A percentile compares a stretch with the other conserved stretches of the same genome.
Conservation (phyloP, 2,797 vertebrate species). For the Clarias platycephalus region DNA sequence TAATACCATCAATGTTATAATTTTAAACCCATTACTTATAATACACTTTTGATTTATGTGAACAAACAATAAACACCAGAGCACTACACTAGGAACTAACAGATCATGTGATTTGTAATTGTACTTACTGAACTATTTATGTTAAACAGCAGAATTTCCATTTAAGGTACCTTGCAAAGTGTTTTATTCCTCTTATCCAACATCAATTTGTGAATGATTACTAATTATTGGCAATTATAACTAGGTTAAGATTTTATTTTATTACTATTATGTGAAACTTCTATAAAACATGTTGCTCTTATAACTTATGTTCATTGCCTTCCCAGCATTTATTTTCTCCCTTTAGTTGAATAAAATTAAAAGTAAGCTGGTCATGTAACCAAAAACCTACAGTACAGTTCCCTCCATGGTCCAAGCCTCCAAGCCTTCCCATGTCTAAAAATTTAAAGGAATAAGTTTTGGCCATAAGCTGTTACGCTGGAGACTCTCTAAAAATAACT, state of each 20-base stretch:
- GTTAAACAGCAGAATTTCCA: too few species aligned
- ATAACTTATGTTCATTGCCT: not conserved
- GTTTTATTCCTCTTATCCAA: not conserved
- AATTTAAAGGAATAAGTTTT: not conserved
- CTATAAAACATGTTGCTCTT: not conserved
- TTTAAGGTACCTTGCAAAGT: too few species aligned
- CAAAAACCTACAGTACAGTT: not conserved
- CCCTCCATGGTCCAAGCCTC: not conserved
- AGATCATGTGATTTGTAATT: not conserved
- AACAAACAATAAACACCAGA: not conserved
- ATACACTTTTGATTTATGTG: not conserved
- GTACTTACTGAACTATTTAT: not conserved
- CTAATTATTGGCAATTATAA: not conserved
- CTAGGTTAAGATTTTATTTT: not conserved
- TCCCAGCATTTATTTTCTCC: not conserved
- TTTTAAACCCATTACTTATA: not conserved
- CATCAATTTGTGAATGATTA: not conserved
- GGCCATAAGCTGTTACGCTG: not conserved
- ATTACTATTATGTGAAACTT: not conserved
- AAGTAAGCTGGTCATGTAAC: not conserved
- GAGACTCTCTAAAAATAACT: not conserved
- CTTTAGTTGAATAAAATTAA: not conserved
- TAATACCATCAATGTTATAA: not conserved
- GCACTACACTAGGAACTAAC: not conserved
- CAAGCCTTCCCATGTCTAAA: not conserved